A percentile compares a stretch with the other conserved stretches of the same genome.
Evolutionary conservation across 2,888 invertebrate genomes (phyloP).

Genomic region (Cactoblastis cactorum): DNA sequence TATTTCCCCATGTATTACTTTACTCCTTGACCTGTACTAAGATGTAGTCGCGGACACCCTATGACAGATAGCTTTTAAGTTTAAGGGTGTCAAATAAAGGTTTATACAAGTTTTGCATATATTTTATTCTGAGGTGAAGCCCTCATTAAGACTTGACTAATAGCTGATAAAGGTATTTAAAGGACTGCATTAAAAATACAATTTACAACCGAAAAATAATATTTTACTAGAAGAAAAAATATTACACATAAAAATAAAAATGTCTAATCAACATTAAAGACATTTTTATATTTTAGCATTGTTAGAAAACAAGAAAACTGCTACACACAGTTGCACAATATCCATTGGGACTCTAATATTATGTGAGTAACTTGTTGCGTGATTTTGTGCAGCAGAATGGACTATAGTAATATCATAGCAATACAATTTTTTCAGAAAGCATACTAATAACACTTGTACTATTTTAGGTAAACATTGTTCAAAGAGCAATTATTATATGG

Average conservation of each 20-base stretch:
- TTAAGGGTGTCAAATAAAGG: no score
- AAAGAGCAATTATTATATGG: background rate
- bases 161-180: no score
- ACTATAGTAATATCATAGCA: slow-evolving; percentile 13
- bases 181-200: slow-evolving; percentile 39
- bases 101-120: no score
- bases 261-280: slow-evolving; percentile 49
- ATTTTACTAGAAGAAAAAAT: slow-evolving; percentile 75
- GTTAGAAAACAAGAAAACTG: slow-evolving; percentile 51
- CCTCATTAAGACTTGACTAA: no score
- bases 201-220: slow-evolving; percentile 71
- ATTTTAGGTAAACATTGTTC: slow-evolving; percentile 42
- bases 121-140: no score
- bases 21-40: no score
- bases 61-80: no score
- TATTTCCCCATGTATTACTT: no score
- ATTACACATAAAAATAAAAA: slow-evolving; percentile 59
- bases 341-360: slow-evolving; percentile 52
- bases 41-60: no score
- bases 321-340: slow-evolving; percentile 50
- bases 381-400: slow-evolving; percentile 46
- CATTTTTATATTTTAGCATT: slow-evolving; percentile 49
- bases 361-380: slow-evolving; percentile 29
- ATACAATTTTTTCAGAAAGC: slow-evolving; percentile 14
- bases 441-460: slow-evolving; percentile 42